A percentile compares a stretch with the other conserved stretches of the same genome.
phyloP scores from a whole-genome alignment of 2,888 invertebrate species.

The Phalera bucephala region DNA sequence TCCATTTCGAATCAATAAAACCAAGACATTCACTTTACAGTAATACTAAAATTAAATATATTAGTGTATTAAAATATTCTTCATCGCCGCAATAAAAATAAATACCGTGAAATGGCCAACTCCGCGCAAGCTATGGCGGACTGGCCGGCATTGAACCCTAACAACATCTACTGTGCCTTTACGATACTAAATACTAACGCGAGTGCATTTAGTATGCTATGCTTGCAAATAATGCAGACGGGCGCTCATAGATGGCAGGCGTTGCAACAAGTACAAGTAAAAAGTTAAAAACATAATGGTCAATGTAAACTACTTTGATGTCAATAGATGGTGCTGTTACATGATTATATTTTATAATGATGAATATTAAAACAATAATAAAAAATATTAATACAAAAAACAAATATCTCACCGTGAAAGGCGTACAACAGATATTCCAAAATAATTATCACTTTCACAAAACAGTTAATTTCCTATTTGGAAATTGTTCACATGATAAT shows the following conservation, averaged over 20 bases:
- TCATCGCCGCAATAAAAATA: conserved; percentile 7
- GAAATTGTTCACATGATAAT: too few species aligned
- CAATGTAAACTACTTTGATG: conserved; percentile 38
- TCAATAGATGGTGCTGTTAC: conserved; percentile 63
- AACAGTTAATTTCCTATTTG: too few species aligned
- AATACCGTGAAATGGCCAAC: conserved; percentile 7
- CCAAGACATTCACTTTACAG: too few species aligned
- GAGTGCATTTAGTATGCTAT: conserved; percentile 18
- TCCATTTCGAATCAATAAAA: too few species aligned
- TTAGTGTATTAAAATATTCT: conserved; percentile 4
- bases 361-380: too few species aligned
- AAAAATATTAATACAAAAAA: too few species aligned
- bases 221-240: conserved; percentile 50
- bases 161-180: conserved; percentile 40
- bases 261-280: conserved; percentile 33
- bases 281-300: conserved; percentile 18
- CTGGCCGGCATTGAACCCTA: conserved; percentile 13
- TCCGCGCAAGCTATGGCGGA: too few species aligned
- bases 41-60: neutral
- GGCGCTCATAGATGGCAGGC: conserved; percentile 74
- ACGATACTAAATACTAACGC: conserved; percentile 25
- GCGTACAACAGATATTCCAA: too few species aligned
- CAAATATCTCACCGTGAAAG: too few species aligned
- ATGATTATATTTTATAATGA: neutral
- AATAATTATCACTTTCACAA: too few species aligned